A percentile compares a stretch with the other conserved stretches of the same genome.
Conservation (phyloP, 2,888 invertebrate species). For the Caenorhabditis sp. region DNA sequence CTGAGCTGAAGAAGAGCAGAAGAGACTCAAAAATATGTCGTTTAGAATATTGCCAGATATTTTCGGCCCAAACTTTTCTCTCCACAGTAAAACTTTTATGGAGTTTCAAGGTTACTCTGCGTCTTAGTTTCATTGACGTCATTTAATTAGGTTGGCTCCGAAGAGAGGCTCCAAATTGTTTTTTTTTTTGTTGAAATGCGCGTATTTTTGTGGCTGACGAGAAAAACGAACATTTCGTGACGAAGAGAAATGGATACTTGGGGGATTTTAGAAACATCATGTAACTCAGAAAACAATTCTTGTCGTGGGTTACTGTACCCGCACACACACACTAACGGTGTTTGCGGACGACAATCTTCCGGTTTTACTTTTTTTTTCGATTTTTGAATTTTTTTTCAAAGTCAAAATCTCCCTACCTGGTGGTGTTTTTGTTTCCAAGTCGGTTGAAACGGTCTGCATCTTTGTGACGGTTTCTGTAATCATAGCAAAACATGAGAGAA, state of each 20-base stretch:
- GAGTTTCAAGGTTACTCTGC: no score
- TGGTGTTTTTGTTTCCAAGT: no score
- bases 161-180: no score
- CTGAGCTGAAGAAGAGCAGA: background rate
- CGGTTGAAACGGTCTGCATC: background rate
- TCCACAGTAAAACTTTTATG: no score
- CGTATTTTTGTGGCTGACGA: background rate
- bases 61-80: background rate
- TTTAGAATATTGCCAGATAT: background rate
- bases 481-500: constrained; percentile 2
- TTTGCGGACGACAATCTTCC: no score
- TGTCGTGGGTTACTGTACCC: no score
- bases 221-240: background rate
- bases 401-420: no score
- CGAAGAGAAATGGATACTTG: background rate
- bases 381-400: no score
- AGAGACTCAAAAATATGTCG: background rate
- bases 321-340: no score
- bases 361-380: no score
- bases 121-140: background rate
- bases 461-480: background rate
- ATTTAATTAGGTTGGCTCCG: background rate
- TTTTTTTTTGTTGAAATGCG: background rate
- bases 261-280: no score
- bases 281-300: no score